Evolutionary conservation across 2,113 vertebrate species (phyloP).

Genomic region (Myotis yumanensis): DNA sequence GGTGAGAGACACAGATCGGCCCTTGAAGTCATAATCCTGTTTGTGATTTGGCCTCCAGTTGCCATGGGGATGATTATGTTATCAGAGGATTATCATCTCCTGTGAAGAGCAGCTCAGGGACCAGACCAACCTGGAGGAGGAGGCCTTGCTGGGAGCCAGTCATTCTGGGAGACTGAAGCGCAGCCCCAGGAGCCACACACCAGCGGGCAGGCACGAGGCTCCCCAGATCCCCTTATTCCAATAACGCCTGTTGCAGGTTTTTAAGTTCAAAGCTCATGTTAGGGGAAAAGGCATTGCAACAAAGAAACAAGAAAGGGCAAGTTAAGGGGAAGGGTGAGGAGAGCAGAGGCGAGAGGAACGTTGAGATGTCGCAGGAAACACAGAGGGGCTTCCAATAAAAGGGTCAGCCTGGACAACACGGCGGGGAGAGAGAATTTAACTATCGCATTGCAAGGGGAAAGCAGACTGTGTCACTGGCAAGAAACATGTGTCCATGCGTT

Average conservation of each 20-base stretch:
- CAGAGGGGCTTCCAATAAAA: constrained; percentile 54
- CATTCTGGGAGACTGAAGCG: not conserved
- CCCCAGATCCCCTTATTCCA: not conserved
- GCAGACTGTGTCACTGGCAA: not conserved
- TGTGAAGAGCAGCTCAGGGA: not conserved
- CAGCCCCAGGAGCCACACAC: not conserved
- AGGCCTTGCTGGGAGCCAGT: not conserved
- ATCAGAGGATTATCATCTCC: not conserved
- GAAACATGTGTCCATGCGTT: not conserved
- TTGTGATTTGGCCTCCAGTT: not conserved
- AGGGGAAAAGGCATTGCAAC: constrained; percentile 1
- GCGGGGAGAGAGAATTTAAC: not conserved
- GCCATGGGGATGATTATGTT: not conserved
- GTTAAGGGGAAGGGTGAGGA: constrained; percentile 45
- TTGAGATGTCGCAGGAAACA: constrained; percentile 35
- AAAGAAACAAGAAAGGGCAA: constrained; percentile 48
- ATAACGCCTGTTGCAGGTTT: constrained; percentile 46
- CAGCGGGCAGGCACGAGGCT: not conserved
- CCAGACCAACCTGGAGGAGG: not conserved
- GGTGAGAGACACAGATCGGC: not conserved
- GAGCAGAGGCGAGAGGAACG: constrained; percentile 28
- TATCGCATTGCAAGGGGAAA: constrained; percentile 26
- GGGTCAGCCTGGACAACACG: not conserved
- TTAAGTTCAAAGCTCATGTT: constrained; percentile 65
- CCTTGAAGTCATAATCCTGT: not conserved